These are phyloP conservation scores for Chelonus formosanus DNA, from an alignment of 2,888 invertebrate species.

Conservation along the genomic window DNA sequence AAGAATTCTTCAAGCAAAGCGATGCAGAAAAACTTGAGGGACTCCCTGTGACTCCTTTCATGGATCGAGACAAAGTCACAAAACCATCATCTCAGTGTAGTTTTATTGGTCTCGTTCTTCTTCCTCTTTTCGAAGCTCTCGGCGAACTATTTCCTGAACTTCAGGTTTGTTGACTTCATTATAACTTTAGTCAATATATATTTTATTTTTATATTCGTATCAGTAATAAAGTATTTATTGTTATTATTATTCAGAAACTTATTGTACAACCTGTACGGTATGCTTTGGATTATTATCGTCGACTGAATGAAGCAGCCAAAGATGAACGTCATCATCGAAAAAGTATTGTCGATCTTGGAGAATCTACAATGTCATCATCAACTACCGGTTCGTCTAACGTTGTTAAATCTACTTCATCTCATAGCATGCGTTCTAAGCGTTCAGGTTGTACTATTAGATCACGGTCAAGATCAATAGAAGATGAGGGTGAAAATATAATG, in stretches of 20 bases:
- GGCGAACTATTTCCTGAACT: constrained; percentile 79
- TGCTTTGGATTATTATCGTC: constrained; percentile 72
- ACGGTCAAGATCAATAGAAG: constrained; percentile 59
- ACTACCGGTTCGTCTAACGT: constrained; percentile 46
- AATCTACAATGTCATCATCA: constrained; percentile 45
- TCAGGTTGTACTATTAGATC: constrained; percentile 63
- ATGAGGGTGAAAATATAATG: constrained; percentile 57
- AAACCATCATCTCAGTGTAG: constrained; percentile 85
- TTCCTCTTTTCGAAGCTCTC: constrained; percentile 82
- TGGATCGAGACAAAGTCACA: constrained; percentile 86
- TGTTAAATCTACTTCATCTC: constrained; percentile 62
- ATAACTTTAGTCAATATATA: background rate
- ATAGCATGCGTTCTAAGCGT: constrained; percentile 63
- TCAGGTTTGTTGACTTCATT: constrained; percentile 66
- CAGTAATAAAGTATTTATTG: background rate
- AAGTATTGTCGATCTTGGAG: constrained; percentile 65
- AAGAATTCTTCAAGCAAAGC: constrained; percentile 81
- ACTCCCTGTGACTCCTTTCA: constrained; percentile 84
- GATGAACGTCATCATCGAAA: constrained; percentile 71
- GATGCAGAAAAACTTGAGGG: constrained; percentile 85
- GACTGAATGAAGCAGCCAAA: constrained; percentile 71
- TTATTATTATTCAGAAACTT: constrained; percentile 65
- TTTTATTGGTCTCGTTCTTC: constrained; percentile 81
- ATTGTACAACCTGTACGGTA: constrained; percentile 72
- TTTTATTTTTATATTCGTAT: too few relatives aligned